phyloP scores from a whole-genome alignment of 1,140 invertebrate genomes.

The Lutraria rhynchaena region DNA sequence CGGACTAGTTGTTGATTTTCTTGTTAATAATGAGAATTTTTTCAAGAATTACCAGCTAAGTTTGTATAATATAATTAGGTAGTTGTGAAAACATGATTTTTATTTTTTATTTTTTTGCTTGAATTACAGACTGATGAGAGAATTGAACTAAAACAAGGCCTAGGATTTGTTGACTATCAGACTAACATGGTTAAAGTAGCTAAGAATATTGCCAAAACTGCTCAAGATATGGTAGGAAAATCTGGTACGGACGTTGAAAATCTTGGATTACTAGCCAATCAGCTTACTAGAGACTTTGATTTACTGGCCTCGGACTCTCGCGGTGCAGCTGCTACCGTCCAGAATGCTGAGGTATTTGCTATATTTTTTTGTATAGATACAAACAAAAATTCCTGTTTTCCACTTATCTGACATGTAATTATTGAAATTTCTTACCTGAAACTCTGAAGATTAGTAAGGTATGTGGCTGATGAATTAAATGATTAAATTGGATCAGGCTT shows the following conservation, averaged over 20 bases:
- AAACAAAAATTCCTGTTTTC: too few relatives aligned
- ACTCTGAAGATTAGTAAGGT: too few relatives aligned
- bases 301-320: constrained; percentile 93
- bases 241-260: constrained; percentile 87
- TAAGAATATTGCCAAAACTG: constrained; percentile 96
- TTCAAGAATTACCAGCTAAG: too few relatives aligned
- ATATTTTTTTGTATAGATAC: too few relatives aligned
- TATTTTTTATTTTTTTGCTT: neutral
- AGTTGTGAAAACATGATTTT: too few relatives aligned
- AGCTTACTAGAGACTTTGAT: constrained; percentile 94
- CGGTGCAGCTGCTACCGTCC: constrained; percentile 93
- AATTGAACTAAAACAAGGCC: constrained; percentile 68
- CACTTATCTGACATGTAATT: too few relatives aligned
- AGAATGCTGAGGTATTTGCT: constrained; percentile 89
- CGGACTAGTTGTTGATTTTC: too few relatives aligned
- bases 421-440: too few relatives aligned
- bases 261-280: constrained; percentile 89
- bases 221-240: constrained; percentile 96
- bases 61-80: too few relatives aligned
- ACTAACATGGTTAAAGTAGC: constrained; percentile 96
- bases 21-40: too few relatives aligned
- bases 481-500: too few relatives aligned
- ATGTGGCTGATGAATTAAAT: too few relatives aligned
- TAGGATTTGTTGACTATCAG: constrained; percentile 96
- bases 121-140: constrained; percentile 80